Evolutionary conservation across 2,888 invertebrate genomes (phyloP).

Genomic region (Dolichomitus sp.): DNA sequence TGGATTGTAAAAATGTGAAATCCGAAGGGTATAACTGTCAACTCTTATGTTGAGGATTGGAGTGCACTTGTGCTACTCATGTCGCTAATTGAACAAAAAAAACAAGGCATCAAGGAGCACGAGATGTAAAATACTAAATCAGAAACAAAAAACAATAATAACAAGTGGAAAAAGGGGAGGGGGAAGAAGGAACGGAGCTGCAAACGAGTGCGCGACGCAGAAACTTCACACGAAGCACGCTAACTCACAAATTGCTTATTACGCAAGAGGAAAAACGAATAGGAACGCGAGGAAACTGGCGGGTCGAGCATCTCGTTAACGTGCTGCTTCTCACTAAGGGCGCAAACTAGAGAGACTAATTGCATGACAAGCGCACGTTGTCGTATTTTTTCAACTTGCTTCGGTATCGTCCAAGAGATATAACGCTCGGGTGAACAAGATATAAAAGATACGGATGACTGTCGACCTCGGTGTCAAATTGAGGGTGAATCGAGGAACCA

Average conservation of each 20-base stretch:
- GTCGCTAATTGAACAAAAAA: constrained; percentile 52
- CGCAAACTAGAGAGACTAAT: constrained; percentile 56
- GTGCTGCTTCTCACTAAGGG: constrained; percentile 50
- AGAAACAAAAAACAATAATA: constrained; percentile 32
- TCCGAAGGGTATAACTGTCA: neutral
- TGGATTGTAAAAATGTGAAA: constrained; percentile 1
- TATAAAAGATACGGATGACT: constrained; percentile 21
- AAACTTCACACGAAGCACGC: constrained; percentile 29
- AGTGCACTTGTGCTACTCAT: constrained; percentile 14
- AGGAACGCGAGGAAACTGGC: constrained; percentile 30
- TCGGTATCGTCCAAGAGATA: constrained; percentile 18
- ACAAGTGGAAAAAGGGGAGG: constrained; percentile 28
- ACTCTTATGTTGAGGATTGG: constrained; percentile 43
- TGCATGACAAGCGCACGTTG: constrained; percentile 60
- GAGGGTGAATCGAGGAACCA: constrained; percentile 2
- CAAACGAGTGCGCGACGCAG: constrained; percentile 41
- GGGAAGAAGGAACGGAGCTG: constrained; percentile 12
- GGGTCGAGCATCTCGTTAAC: constrained; percentile 73
- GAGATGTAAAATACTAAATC: constrained; percentile 11
- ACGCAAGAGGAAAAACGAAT: constrained; percentile 50
- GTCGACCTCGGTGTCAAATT: constrained; percentile 17
- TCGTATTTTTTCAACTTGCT: constrained; percentile 35
- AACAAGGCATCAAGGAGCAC: neutral
- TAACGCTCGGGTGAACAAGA: constrained; percentile 25
- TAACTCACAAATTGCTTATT: constrained; percentile 65